A percentile compares a stretch with the other conserved stretches of the same genome.
These are phyloP conservation scores for Scaptodrosophila lebanonensis DNA, from an alignment of 1,140 invertebrate genomes.

Conservation along the genomic window DNA sequence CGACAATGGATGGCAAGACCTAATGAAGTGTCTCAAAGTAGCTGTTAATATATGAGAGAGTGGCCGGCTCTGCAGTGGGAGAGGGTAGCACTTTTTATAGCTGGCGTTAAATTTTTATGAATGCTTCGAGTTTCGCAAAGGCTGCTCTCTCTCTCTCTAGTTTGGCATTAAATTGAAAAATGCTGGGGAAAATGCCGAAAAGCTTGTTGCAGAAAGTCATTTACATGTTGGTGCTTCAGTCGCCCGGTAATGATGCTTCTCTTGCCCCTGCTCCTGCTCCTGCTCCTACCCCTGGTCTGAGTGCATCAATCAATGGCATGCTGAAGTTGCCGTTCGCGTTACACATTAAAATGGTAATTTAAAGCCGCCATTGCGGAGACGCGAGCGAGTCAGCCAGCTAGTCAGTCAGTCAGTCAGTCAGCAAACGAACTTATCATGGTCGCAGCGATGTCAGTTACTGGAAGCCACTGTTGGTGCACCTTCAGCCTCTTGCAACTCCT, in stretches of 20 bases:
- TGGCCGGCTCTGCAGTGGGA: background rate
- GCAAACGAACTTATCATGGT: conserved; percentile 57
- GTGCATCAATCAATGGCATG: conserved; percentile 66
- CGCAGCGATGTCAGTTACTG: conserved; percentile 72
- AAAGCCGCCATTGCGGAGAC: conserved; percentile 62
- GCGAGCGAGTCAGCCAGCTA: conserved; percentile 22
- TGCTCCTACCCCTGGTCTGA: conserved; percentile 14
- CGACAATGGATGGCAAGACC: conserved; percentile 27
- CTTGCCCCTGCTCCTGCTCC: too few species aligned
- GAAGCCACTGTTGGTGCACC: too few species aligned
- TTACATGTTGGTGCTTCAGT: conserved; percentile 53
- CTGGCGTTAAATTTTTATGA: conserved; percentile 59
- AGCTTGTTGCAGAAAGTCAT: conserved; percentile 62
- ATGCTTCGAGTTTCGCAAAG: too few species aligned
- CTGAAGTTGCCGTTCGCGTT: conserved; percentile 24
- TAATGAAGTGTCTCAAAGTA: conserved; percentile 72
- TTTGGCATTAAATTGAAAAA: conserved; percentile 45
- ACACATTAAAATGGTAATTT: conserved; percentile 71
- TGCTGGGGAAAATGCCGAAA: conserved; percentile 35
- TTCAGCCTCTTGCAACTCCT: conserved; percentile 30
- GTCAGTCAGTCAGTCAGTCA: conserved; percentile 10
- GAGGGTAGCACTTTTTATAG: conserved; percentile 21
- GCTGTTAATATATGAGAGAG: conserved; percentile 52
- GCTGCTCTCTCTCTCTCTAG: too few species aligned
- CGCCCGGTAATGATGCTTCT: background rate